Evolutionary conservation across 1,140 invertebrate species (phyloP).

Genomic region (Gryllus bimaculatus): DNA sequence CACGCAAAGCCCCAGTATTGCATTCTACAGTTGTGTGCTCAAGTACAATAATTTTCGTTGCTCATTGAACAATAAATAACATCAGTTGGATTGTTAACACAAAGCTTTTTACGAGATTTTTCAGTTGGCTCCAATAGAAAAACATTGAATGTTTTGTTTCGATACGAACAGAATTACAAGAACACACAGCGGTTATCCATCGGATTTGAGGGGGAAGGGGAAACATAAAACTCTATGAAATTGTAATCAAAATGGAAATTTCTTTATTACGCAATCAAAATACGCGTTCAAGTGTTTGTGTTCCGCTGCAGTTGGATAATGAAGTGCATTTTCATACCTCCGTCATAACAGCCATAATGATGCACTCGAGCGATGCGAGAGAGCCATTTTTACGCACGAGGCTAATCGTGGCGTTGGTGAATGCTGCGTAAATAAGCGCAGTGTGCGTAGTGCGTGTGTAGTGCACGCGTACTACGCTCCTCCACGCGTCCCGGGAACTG

Average conservation of each 20-base stretch:
- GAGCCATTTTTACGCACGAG: not conserved
- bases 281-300: not conserved
- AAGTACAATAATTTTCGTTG: conserved; percentile 5
- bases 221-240: conserved; percentile 6
- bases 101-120: conserved; percentile 5
- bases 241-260: conserved; percentile 2
- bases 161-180: conserved; percentile 4
- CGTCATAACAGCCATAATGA: not conserved
- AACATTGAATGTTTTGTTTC: conserved; percentile 5
- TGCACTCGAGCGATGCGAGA: not conserved
- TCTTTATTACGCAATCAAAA: conserved; percentile 2
- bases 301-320: not conserved
- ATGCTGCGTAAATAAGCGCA: no score
- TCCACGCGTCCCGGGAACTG: no score
- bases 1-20: not conserved
- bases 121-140: not conserved
- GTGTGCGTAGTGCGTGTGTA: no score
- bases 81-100: conserved; percentile 4
- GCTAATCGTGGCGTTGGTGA: not conserved
- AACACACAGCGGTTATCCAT: not conserved
- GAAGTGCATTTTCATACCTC: conserved; percentile 4
- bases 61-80: conserved; percentile 1
- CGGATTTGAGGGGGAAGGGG: not conserved
- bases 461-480: no score
- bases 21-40: not conserved